Percentiles rank a stretch among this genome's conserved stretches.
Conservation (phyloP, 2,797 vertebrate genomes). For the Thamnophis elegans region DNA sequence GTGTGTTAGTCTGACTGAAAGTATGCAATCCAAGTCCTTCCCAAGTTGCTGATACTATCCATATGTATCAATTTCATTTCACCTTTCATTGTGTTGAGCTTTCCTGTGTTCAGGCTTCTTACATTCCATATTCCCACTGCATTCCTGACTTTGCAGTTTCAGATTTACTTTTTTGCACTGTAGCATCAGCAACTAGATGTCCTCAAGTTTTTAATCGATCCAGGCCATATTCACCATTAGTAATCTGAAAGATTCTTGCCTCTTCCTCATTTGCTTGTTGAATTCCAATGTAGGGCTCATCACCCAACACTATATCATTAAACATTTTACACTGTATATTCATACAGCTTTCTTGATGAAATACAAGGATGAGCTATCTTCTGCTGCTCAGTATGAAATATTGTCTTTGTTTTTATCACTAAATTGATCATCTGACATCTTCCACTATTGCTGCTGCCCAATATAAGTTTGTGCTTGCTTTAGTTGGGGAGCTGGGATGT, state of each 20-base stretch:
- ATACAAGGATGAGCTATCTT: neutral
- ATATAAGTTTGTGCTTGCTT: neutral
- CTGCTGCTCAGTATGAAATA: neutral
- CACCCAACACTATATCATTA: neutral
- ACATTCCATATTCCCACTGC: neutral
- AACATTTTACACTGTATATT: neutral
- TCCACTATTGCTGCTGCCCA: neutral
- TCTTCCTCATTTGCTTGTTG: neutral
- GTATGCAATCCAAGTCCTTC: neutral
- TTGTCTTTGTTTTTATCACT: neutral
- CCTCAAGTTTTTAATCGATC: neutral
- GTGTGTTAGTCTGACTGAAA: neutral
- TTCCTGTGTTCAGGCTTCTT: neutral
- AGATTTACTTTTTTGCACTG: neutral
- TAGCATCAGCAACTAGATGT: neutral
- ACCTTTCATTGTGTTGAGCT: neutral
- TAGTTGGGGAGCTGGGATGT: neutral
- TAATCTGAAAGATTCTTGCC: neutral
- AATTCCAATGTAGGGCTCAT: neutral
- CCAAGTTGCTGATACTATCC: neutral
- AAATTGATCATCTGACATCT: neutral
- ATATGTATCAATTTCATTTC: neutral
- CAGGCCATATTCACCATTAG: neutral
- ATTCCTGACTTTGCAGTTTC: neutral
- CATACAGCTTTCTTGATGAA: neutral